Percentiles rank a stretch among this genome's conserved stretches.
Conservation (phyloP, 2,888 invertebrate species). For the Scaptomyza polygonia region DNA sequence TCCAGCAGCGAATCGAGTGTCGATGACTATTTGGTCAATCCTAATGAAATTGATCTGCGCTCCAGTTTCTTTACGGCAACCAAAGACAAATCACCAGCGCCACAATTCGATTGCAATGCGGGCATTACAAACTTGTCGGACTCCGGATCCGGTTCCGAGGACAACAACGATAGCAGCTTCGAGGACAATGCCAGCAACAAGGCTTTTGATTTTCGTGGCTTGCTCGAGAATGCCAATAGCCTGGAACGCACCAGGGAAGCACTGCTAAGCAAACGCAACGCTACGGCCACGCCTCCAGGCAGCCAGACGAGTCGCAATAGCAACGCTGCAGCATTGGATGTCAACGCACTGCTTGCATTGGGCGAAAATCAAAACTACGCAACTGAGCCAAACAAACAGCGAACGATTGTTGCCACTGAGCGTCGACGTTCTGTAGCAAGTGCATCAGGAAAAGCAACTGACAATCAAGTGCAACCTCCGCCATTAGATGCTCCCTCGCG, state of each 20-base stretch:
- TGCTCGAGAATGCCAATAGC: conserved; percentile 87
- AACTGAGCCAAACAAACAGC: conserved; percentile 49
- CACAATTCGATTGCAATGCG: conserved; percentile 83
- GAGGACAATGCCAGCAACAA: conserved; percentile 60
- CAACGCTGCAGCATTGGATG: conserved; percentile 84
- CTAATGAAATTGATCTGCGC: conserved; percentile 86
- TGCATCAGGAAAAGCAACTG: not conserved
- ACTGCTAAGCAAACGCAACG: conserved; percentile 64
- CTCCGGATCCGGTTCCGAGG: conserved; percentile 81
- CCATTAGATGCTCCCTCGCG: conserved; percentile 65
- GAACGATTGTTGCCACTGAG: not conserved
- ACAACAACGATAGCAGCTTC: conserved; percentile 74
- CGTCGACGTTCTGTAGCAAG: conserved; percentile 28
- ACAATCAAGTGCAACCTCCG: conserved; percentile 57
- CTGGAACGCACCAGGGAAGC: conserved; percentile 87
- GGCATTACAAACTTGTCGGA: conserved; percentile 80
- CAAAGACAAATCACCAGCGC: conserved; percentile 63
- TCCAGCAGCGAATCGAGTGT: conserved; percentile 58
- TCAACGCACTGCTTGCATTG: conserved; percentile 87
- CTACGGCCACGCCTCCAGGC: conserved; percentile 32
- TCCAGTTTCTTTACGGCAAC: conserved; percentile 85
- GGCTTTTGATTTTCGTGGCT: conserved; percentile 84
- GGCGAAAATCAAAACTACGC: conserved; percentile 85
- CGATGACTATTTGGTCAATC: conserved; percentile 85
- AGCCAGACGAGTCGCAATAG: conserved; percentile 19